Base-by-base conservation (phyloP, 2,113 vertebrate genomes). In the Plecturocebus donacophilus region DNA sequence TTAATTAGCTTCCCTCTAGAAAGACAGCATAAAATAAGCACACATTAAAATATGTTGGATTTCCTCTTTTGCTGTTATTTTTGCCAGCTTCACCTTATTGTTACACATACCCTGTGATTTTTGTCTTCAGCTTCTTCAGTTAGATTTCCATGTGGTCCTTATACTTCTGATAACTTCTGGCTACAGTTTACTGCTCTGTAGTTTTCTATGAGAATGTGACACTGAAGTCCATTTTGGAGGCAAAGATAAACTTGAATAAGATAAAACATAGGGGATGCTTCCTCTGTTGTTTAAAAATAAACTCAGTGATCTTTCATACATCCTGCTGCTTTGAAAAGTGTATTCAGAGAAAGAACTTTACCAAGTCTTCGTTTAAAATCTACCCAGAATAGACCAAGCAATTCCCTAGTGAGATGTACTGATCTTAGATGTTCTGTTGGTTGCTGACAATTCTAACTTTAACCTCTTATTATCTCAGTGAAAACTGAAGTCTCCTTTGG, bases 261-360 rank as follows among this genome's bases (percentile, higher is more conserved):
- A 96, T 92, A 94, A 94, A 96, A 3, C 9, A 90, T 61, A 83
- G 54, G 42, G 85, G 27, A 95, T 27, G n/a, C 19, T 94, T 96
- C 92, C 64, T 84, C 61, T 88, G 25, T 14, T 10, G 14, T 80
- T 97, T 91, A 97, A 92, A 97, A 96, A 88, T 96, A 96, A 95
- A 95, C 87, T 70, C 30, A 87, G 8, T 76, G 56, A 83, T 91
- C 9, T 90, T 93, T 94, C 17, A 17, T 35, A 70, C 1, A 13
- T 71, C 4, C 40, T 90, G 40, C 47, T 85, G 8, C 35, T 96
- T 80, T 97, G 95, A 97, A 70, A 96, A 98, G 64, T 40, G 38
- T 49, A 68, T 86, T 52, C 77, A 89, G 56, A 84, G n/a, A 83
- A 89, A 92, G 30, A 76, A 25, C 77, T 97, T 93, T 87, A 66